These are phyloP conservation scores for Cyanoramphus novaezelandiae DNA, from an alignment of 2,113 vertebrate species.

Conservation along the genomic window DNA sequence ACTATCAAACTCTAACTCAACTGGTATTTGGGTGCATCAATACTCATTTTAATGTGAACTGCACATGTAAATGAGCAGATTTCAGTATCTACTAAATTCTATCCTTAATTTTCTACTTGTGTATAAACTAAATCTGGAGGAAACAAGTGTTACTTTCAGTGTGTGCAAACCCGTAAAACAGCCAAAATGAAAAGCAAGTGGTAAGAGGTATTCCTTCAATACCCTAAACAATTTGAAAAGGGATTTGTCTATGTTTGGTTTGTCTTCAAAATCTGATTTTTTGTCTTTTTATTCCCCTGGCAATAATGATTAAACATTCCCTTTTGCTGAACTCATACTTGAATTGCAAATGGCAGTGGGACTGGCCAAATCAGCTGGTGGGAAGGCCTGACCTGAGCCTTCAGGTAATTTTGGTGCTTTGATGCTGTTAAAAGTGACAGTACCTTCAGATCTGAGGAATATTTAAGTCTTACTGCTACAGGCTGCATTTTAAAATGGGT, in stretches of 20 bases:
- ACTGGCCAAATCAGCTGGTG: not conserved
- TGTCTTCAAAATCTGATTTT: not conserved
- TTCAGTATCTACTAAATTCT: not conserved
- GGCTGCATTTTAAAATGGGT: not conserved
- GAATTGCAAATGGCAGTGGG: not conserved
- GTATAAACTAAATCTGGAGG: not conserved
- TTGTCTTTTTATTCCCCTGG: not conserved
- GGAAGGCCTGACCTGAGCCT: not conserved
- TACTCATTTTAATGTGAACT: not conserved
- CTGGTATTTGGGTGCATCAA: not conserved
- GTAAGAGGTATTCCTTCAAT: not conserved
- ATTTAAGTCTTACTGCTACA: not conserved
- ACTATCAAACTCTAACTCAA: not conserved
- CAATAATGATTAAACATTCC: not conserved
- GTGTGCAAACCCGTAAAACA: not conserved
- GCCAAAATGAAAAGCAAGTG: not conserved
- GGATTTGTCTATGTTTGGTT: not conserved
- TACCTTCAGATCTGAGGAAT: not conserved
- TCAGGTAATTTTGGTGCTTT: not conserved
- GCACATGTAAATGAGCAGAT: not conserved
- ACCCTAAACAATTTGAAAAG: not conserved
- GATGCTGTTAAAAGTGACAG: not conserved
- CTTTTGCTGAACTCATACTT: not conserved
- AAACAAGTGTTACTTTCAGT: not conserved
- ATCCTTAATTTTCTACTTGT: not conserved